Evolutionary conservation across 2,888 invertebrate species (phyloP).

Genomic region (Aproaerema taeniolella): DNA sequence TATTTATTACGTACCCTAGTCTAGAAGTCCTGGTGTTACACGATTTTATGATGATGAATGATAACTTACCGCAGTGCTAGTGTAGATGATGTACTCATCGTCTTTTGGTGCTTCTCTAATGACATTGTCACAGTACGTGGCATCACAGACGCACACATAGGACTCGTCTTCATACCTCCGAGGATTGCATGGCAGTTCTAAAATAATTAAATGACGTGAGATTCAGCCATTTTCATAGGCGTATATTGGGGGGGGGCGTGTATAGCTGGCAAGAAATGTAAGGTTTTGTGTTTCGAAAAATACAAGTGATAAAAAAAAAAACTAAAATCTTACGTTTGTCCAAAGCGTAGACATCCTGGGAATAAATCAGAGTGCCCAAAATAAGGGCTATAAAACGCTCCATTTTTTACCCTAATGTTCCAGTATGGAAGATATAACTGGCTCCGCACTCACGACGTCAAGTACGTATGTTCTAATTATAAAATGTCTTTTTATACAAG

Average conservation of each 20-base stretch:
- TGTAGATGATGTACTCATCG: slow-evolving; percentile 55
- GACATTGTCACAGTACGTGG: slow-evolving; percentile 59
- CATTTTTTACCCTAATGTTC: too few species aligned
- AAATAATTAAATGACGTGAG: background rate
- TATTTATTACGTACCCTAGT: too few species aligned
- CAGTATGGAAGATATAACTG: too few species aligned
- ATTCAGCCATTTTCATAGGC: background rate
- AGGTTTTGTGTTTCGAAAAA: background rate
- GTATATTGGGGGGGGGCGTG: too few species aligned
- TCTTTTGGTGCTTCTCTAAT: slow-evolving; percentile 36
- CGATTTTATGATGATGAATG: background rate
- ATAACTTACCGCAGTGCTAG: slow-evolving; percentile 40
- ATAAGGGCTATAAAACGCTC: too few species aligned
- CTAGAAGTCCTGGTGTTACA: background rate
- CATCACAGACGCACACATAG: slow-evolving; percentile 59
- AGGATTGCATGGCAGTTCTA: slow-evolving; percentile 34
- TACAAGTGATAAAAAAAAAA: background rate
- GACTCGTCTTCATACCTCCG: slow-evolving; percentile 29
- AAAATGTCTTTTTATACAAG: too few species aligned
- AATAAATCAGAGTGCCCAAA: too few species aligned
- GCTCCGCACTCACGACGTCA: too few species aligned
- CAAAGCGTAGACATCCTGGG: too few species aligned
- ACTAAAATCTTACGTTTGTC: background rate
- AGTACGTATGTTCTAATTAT: too few species aligned
- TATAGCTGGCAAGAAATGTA: too few species aligned